Percentiles rank a stretch among this genome's conserved stretches.
These are phyloP conservation scores for Pseudopodoces humilis DNA, from an alignment of 2,113 vertebrate genomes.

Conservation along the genomic window DNA sequence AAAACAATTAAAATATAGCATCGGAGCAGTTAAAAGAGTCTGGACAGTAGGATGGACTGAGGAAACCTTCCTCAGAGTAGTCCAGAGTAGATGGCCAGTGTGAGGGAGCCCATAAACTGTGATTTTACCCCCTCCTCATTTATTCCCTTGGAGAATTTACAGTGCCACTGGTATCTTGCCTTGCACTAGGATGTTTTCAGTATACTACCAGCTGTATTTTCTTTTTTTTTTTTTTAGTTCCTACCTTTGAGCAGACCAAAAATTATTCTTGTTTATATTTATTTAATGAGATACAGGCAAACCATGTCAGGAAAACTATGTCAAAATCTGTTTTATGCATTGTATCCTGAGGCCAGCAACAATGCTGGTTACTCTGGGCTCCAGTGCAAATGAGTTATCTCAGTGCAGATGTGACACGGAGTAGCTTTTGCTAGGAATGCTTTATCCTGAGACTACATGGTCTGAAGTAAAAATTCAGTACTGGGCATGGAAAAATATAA, in stretches of 20 bases:
- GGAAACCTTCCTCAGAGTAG: not conserved
- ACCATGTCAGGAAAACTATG: not conserved
- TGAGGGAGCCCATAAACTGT: not conserved
- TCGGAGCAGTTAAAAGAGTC: not conserved
- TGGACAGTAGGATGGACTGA: not conserved
- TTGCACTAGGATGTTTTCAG: not conserved
- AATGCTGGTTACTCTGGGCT: not conserved
- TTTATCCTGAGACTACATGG: not conserved
- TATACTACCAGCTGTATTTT: not conserved
- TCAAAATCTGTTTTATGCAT: not conserved
- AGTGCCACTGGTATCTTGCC: not conserved
- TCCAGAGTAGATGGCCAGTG: not conserved
- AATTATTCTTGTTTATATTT: not conserved
- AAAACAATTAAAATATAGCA: not conserved
- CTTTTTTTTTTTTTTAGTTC: not conserved
- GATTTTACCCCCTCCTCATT: not conserved
- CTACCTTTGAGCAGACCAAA: not conserved
- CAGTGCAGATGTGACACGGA: fast-evolving
- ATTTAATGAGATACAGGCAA: not conserved
- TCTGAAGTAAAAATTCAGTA: not conserved
- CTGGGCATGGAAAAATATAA: not conserved
- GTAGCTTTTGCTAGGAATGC: not conserved
- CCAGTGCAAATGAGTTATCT: not conserved
- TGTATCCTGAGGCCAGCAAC: not conserved
- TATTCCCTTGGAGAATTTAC: not conserved